Conservation (phyloP, 2,888 invertebrate genomes). For the Zaprionus lineosus region DNA sequence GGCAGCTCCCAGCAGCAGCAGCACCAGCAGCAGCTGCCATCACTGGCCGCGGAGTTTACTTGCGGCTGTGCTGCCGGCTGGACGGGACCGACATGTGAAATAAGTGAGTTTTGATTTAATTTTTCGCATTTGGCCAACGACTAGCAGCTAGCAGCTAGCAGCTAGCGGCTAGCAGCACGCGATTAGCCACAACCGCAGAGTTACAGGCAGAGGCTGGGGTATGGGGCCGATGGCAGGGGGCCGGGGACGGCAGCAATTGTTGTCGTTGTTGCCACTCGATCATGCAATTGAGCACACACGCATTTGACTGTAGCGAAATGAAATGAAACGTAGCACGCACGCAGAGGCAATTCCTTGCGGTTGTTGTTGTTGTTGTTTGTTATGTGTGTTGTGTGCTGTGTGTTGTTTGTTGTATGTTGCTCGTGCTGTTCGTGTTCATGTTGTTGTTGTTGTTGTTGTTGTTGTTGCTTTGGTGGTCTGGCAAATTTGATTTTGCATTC, state of each 20-base stretch:
- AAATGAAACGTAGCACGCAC: constrained; percentile 79
- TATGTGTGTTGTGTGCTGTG: constrained; percentile 19
- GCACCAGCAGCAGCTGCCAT: constrained; percentile 62
- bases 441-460: constrained; percentile 31
- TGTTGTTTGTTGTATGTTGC: constrained; percentile 16
- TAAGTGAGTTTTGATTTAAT: constrained; percentile 85
- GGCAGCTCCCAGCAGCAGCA: constrained; percentile 41
- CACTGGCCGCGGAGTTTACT: constrained; percentile 85
- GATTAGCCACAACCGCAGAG: constrained; percentile 61
- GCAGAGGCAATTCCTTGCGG: constrained; percentile 29
- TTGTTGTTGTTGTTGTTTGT: constrained; percentile 2
- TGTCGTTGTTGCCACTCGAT: constrained; percentile 60
- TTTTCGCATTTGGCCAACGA: constrained; percentile 59
- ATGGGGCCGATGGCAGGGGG: too few relatives aligned
- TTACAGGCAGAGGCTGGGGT: constrained; percentile 8
- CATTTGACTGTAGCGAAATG: constrained; percentile 75
- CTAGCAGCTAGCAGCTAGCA: background rate
- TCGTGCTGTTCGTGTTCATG: constrained; percentile 11
- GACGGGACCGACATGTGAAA: constrained; percentile 91
- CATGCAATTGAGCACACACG: constrained; percentile 77
- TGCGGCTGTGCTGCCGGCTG: constrained; percentile 93
- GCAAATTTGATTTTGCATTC: constrained; percentile 70
- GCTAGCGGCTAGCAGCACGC: constrained; percentile 59
- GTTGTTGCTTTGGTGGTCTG: constrained; percentile 61
- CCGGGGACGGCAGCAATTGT: constrained; percentile 8